Conservation (phyloP, 2,113 vertebrate genomes). For the Pithys albifrons region DNA sequence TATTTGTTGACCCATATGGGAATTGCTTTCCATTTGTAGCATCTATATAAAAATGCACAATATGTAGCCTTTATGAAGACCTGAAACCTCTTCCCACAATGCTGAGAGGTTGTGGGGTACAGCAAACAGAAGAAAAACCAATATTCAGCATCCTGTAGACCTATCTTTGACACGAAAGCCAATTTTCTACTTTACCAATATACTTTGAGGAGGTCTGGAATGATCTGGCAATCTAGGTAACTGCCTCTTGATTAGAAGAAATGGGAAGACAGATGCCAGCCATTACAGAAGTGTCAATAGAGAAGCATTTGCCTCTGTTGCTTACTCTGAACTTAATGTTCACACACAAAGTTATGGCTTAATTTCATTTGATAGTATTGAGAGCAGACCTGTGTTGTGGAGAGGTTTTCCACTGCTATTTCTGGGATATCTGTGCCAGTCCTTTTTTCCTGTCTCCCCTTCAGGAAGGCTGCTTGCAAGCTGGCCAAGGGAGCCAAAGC, state of each 20-base stretch:
- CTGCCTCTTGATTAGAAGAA: background rate
- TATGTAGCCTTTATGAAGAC: background rate
- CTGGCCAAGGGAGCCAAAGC: background rate
- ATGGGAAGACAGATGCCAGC: background rate
- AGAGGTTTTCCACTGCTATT: background rate
- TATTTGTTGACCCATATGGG: background rate
- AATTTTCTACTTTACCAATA: background rate
- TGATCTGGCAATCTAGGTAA: background rate
- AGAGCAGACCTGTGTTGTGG: background rate
- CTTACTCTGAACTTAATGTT: background rate
- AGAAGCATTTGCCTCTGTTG: background rate
- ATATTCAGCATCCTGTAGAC: fast-evolving
- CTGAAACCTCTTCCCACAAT: background rate
- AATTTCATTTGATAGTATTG: background rate
- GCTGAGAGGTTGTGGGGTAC: background rate
- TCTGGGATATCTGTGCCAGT: background rate
- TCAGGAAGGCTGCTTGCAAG: background rate
- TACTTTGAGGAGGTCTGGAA: background rate
- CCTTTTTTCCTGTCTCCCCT: background rate
- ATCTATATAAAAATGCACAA: background rate
- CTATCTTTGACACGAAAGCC: background rate
- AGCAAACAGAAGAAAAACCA: background rate
- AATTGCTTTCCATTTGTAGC: background rate
- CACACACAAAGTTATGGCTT: background rate
- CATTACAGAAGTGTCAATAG: background rate